These are phyloP conservation scores for Xanthorhoe designata DNA, from an alignment of 2,888 invertebrate species.

Conservation along the genomic window DNA sequence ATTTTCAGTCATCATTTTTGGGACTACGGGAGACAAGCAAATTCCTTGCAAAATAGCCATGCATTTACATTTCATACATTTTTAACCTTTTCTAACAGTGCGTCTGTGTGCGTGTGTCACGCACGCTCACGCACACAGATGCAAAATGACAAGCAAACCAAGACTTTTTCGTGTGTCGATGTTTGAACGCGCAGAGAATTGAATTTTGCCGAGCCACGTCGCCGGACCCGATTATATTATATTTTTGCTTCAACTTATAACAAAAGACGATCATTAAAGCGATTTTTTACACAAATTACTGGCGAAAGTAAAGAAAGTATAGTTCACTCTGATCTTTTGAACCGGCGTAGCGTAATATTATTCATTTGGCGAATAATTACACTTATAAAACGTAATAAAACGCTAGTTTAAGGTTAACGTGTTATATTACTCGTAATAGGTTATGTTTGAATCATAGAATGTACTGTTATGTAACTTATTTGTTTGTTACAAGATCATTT, in stretches of 20 bases:
- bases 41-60: too few relatives aligned
- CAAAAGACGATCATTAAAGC: conserved; percentile 34
- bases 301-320: conserved; percentile 46
- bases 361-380: conserved; percentile 38
- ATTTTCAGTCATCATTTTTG: too few relatives aligned
- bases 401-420: conserved; percentile 27
- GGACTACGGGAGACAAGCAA: too few relatives aligned
- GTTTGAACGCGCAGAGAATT: too few relatives aligned
- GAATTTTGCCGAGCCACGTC: too few relatives aligned
- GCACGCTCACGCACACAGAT: too few relatives aligned
- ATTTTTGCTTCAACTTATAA: conserved; percentile 26
- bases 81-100: too few relatives aligned
- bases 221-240: too few relatives aligned
- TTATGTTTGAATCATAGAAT: conserved; percentile 6
- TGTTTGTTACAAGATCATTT: conserved; percentile 11
- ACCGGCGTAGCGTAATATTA: conserved; percentile 37
- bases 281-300: conserved; percentile 32
- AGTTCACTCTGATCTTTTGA: conserved; percentile 44
- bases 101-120: too few relatives aligned
- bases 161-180: too few relatives aligned
- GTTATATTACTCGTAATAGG: conserved; percentile 9
- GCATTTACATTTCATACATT: too few relatives aligned
- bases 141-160: too few relatives aligned
- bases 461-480: conserved; percentile 11
- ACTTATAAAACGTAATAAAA: conserved; percentile 37